Evolutionary conservation across 1,140 invertebrate genomes (phyloP), one percentile per base, ranked within the genome.

Genomic region (Chrysomallon squamiferum): DNA sequence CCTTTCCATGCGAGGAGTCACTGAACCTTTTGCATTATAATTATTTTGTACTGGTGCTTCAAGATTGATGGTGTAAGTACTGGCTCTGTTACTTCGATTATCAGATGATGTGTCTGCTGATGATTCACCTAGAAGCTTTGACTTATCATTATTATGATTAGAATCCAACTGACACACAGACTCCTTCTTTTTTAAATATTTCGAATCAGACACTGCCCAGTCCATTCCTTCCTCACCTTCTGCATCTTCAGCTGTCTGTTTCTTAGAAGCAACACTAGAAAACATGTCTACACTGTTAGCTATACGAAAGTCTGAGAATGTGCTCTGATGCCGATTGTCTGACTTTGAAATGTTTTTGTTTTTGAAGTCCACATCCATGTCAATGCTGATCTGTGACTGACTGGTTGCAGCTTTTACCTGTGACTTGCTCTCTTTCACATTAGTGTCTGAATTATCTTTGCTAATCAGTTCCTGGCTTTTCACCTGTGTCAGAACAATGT

Each of bases 221-320:
- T 74, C 74, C 47, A 68, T 62, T 25, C 66, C 65, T 18, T 71
- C 76, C 5, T 54, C 29, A 52, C 64, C 68, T 33, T 59, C 62
- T 20, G 49, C 33, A 49, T 57, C 47, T 18, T 56, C 52, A 27
- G 49, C 69, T 65, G 22, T 50, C 66, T 62, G 57, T 15, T 62
- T 62, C 15, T 50, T 27, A 41, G 41, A 45, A n/a, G n/a, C n/a
- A 38, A 62, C 52, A 25, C 38, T 59, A 35, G 49, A 59, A 27
- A 35, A 38, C 45, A 64, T 63, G 27, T 75, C 72, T 38, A 73
- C 43, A 59, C 69, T 66, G 57, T 73, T 71, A 3, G 65, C 61
- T n/a, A 66, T 71, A 32, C 74, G 71, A 56, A 78, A 78, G 65
- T 78, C 76, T 1, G 72, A 66, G 62, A 79, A 79, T 13, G 72